A percentile compares a stretch with the other conserved stretches of the same genome.
Conservation (phyloP, 2,888 invertebrate species). For the Trichogramma dendrolimi region DNA sequence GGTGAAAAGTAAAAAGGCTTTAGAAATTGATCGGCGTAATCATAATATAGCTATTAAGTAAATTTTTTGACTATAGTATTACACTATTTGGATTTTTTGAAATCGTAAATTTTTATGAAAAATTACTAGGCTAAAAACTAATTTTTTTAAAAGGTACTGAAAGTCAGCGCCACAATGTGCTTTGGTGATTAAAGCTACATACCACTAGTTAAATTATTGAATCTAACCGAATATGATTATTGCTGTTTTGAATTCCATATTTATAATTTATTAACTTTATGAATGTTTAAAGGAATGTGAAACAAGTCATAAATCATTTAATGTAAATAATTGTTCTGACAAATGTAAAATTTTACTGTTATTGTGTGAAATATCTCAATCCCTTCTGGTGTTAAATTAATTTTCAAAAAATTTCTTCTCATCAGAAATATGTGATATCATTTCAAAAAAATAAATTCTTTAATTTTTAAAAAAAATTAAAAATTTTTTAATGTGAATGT, state of each 20-base stretch:
- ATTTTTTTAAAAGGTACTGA: neutral
- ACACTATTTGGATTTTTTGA: neutral
- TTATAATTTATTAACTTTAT: neutral
- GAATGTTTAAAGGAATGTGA: neutral
- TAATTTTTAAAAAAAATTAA: too few species aligned
- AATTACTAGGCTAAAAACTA: neutral
- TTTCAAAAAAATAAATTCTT: too few species aligned
- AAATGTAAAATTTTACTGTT: too few species aligned
- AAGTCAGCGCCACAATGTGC: neutral
- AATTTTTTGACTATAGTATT: neutral
- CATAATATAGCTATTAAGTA: conserved; percentile 23
- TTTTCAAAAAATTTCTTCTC: too few species aligned
- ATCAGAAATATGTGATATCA: too few species aligned
- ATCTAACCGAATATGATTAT: too few species aligned
- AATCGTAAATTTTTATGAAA: neutral
- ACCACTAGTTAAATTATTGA: too few species aligned
- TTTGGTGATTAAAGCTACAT: neutral
- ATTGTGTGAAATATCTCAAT: too few species aligned
- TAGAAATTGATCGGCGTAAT: conserved; percentile 23
- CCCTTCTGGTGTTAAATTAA: too few species aligned
- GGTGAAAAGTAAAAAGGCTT: conserved; percentile 20
- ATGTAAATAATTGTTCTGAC: neutral
- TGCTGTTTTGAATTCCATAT: too few species aligned
- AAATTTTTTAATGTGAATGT: too few species aligned
- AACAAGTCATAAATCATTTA: neutral